Base-by-base conservation (phyloP, 2,797 vertebrate genomes). In the Acridotheres tristis region DNA sequence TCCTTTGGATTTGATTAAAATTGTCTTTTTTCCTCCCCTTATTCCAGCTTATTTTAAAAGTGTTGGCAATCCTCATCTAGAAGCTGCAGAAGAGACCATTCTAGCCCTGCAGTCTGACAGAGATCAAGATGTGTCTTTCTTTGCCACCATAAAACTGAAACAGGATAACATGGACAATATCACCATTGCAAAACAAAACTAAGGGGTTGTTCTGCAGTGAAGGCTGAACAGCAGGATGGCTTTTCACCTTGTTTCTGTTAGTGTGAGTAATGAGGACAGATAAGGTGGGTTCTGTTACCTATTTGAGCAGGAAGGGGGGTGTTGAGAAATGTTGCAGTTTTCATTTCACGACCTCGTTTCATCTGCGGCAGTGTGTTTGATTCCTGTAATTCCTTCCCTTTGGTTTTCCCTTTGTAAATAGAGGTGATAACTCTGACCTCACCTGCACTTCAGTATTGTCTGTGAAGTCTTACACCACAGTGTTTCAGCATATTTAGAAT, bases 41-140 rank as follows among this genome's bases (percentile, higher is more conserved):
- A 18, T 92, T 91, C 5, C 97, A 99, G 99, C 97, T 1, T 99
- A 98, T 95, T 99, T 99, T 97, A 99, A 98, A 98, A 99, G 98
- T 72, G 98, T 98, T 1, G 97, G 98, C 91, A 98, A 99, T 95
- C 98, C 98, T 97, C 99, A 98, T 96, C 98, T 99, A 16, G 98
- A 99, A 75, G 98, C 99, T 71, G 98, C 98, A 65, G 98, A 99
- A 88, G 98, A 99, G 97, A 98, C 98, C 0, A 95, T 99, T 76
- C 97, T 98, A 93, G 97, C 98, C 58, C 97, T 99, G 95, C 98
- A 99, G 53, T 98, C 98, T 5, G 99, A 99, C 97, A 98, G 97
- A 94, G 98, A 99, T 97, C 98, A 98, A 78, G 99, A 99, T 21
- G 98, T 99, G 75, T 98, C 98, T 42, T 99, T 99, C 97, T 99